Percentiles rank a stretch among this genome's conserved stretches.
Evolutionary conservation across 2,888 invertebrate species (phyloP).

Genomic region (Platypus cylindrus): DNA sequence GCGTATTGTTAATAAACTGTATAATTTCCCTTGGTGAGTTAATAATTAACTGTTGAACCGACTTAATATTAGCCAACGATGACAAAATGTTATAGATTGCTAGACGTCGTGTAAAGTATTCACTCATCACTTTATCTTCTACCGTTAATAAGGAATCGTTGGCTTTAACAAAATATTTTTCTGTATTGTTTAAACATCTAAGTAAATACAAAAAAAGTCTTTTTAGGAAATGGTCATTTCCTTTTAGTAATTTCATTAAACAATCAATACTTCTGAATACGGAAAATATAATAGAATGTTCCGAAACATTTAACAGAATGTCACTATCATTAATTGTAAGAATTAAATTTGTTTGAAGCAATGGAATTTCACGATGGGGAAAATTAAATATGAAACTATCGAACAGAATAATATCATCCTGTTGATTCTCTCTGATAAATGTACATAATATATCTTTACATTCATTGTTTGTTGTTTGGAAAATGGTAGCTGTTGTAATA

Average conservation of each 20-base stretch:
- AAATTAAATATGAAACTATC: constrained; percentile 30
- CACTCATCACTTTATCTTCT: constrained; percentile 33
- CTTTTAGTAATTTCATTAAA: constrained; percentile 28
- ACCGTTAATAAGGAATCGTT: constrained; percentile 30
- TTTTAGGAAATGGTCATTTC: constrained; percentile 23
- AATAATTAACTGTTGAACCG: constrained; percentile 36
- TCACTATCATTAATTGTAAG: constrained; percentile 21
- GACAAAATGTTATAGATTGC: constrained; percentile 40
- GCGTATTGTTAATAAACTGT: constrained; percentile 38
- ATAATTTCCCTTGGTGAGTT: constrained; percentile 36
- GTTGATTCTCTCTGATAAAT: constrained; percentile 17
- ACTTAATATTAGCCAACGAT: constrained; percentile 38
- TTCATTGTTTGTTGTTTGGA: constrained; percentile 28
- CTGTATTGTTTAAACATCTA: constrained; percentile 25
- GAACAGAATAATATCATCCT: constrained; percentile 22
- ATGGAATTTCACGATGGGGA: constrained; percentile 15
- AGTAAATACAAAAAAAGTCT: constrained; percentile 34
- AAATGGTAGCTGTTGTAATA: constrained; percentile 28
- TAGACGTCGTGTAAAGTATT: constrained; percentile 33
- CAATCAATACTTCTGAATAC: constrained; percentile 27
- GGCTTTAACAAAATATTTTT: constrained; percentile 24
- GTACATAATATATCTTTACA: constrained; percentile 22
- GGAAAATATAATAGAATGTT: constrained; percentile 16
- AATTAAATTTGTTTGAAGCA: constrained; percentile 24
- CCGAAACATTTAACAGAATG: constrained; percentile 17